Conservation (phyloP, 2,888 invertebrate species). For the Melieria omissa region DNA sequence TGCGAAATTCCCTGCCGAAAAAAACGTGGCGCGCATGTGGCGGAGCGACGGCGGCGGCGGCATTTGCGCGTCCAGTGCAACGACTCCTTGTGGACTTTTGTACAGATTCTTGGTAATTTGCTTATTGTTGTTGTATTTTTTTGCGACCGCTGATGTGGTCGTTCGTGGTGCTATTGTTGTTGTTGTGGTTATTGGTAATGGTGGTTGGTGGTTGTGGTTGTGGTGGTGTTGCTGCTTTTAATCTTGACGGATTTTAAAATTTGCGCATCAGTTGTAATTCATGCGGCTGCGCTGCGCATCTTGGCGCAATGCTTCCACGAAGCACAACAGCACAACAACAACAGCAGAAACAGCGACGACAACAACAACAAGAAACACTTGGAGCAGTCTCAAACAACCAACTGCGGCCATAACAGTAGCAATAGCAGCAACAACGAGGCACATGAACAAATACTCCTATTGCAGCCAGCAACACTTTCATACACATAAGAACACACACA, state of each 20-base stretch:
- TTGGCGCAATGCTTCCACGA: conserved; percentile 19
- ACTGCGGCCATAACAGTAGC: too few relatives aligned
- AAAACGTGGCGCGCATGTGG: background rate
- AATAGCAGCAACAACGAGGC: too few relatives aligned
- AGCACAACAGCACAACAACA: conserved; percentile 1
- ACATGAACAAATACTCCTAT: too few relatives aligned
- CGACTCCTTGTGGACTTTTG: background rate
- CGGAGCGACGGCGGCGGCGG: background rate
- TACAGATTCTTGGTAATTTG: background rate
- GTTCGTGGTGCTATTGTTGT: background rate
- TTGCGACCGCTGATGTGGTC: background rate
- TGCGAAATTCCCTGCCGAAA: conserved; percentile 4
- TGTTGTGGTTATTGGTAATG: too few relatives aligned
- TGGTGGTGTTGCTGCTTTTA: background rate
- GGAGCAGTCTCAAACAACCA: too few relatives aligned
- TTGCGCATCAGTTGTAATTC: conserved; percentile 32
- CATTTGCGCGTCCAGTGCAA: background rate
- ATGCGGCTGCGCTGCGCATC: conserved; percentile 1
- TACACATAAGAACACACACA: too few relatives aligned
- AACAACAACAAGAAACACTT: too few relatives aligned
- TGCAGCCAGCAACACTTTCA: too few relatives aligned
- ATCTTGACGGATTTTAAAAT: background rate
- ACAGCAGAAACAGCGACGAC: background rate
- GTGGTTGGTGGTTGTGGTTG: background rate
- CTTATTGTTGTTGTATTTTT: background rate